Evolutionary conservation across 2,113 vertebrate genomes (phyloP).

Genomic region (Oreochromis aureus): DNA sequence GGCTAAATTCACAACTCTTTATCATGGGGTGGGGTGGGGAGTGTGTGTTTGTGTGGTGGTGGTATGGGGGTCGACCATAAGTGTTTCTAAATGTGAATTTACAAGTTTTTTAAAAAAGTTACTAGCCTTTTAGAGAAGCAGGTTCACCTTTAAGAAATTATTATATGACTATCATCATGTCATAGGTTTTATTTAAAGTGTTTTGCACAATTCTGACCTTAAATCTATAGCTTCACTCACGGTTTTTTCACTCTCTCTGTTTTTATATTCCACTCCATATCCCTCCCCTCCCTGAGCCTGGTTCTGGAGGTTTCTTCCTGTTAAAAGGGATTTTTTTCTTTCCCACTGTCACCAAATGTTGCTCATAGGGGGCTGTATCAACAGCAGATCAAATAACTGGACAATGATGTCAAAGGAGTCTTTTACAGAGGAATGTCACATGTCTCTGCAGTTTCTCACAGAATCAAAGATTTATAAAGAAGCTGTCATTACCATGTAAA

Average conservation of each 20-base stretch:
- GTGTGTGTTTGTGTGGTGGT: not conserved
- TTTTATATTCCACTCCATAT: not conserved
- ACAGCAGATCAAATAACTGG: not conserved
- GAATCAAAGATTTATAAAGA: not conserved
- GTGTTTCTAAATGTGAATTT: not conserved
- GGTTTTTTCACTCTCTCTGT: not conserved
- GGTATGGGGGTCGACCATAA: not conserved
- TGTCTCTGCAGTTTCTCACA: not conserved
- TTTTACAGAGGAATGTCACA: not conserved
- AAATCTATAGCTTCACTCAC: not conserved
- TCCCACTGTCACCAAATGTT: not conserved
- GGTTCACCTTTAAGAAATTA: not conserved
- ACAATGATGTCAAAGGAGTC: not conserved
- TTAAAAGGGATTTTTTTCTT: not conserved
- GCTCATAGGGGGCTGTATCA: not conserved
- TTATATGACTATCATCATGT: not conserved
- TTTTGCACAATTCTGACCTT: not conserved
- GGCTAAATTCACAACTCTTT: constrained; percentile 19
- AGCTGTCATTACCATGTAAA: not conserved
- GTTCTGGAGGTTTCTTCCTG: not conserved
- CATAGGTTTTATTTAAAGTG: not conserved
- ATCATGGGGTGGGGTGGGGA: not conserved
- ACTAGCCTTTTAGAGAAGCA: not conserved
- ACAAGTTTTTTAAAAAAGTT: not conserved
- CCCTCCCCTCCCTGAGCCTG: not conserved